Percentiles rank a stretch among this genome's conserved stretches.
These are phyloP conservation scores for Dicrurus megarhynchus DNA, from an alignment of 2,113 vertebrate species.

Conservation along the genomic window DNA sequence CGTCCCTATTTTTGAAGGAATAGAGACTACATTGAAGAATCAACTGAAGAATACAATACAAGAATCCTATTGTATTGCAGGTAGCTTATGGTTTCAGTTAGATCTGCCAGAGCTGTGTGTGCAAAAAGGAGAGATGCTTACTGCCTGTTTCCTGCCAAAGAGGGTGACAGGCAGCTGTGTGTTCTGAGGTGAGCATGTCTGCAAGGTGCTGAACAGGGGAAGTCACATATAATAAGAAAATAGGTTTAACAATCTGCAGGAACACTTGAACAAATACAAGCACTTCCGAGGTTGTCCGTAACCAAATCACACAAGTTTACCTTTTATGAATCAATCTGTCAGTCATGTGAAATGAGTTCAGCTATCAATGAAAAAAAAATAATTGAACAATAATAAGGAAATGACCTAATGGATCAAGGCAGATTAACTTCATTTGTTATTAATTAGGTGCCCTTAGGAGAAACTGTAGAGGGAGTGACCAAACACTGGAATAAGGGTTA, in stretches of 20 bases:
- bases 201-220: conserved; percentile 1
- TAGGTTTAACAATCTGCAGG: background rate
- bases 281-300: background rate
- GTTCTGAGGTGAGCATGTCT: background rate
- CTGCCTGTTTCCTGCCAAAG: background rate
- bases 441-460: conserved; percentile 47
- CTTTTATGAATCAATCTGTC: background rate
- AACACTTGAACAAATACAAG: background rate
- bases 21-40: background rate
- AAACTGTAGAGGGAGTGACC: background rate
- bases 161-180: background rate
- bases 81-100: background rate
- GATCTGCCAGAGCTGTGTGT: background rate
- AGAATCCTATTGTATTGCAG: background rate
- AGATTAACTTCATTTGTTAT: conserved; percentile 58
- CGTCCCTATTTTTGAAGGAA: background rate
- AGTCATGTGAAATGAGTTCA: conserved; percentile 41
- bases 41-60: too few species aligned
- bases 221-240: background rate
- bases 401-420: conserved; percentile 46
- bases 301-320: background rate
- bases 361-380: conserved; percentile 53
- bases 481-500: conserved; percentile 25
- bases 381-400: conserved; percentile 54
- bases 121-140: background rate